These are phyloP conservation scores for Tiliacea citrago DNA, from an alignment of 2,888 invertebrate species.

Conservation along the genomic window DNA sequence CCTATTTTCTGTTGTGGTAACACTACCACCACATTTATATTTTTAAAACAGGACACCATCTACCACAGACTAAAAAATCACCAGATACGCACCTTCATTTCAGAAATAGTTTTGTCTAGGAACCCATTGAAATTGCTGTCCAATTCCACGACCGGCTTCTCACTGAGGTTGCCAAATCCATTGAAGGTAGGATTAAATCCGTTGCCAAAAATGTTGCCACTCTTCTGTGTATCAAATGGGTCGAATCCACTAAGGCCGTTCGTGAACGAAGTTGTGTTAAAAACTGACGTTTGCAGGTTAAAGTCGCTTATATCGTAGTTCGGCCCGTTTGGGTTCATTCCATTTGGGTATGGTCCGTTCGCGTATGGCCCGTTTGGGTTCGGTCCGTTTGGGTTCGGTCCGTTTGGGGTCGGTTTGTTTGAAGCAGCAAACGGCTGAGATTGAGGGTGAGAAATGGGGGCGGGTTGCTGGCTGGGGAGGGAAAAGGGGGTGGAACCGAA, in stretches of 20 bases:
- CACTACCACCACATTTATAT: background rate
- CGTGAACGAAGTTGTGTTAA: conserved; percentile 81
- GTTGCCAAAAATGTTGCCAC: conserved; percentile 84
- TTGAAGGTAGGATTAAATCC: conserved; percentile 84
- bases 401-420: conserved; percentile 75
- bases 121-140: conserved; percentile 94
- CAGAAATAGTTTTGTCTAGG: conserved; percentile 95
- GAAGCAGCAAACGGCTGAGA: conserved; percentile 63
- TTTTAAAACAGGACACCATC: background rate
- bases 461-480: conserved; percentile 73
- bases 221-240: conserved; percentile 96
- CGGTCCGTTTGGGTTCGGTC: conserved; percentile 32
- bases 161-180: conserved; percentile 87
- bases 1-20: background rate
- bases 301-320: conserved; percentile 88
- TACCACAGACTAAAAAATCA: conserved; percentile 9
- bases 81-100: conserved; percentile 94
- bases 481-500: conserved; percentile 95
- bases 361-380: conserved; percentile 35
- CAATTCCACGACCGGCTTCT: conserved; percentile 86
- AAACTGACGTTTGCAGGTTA: conserved; percentile 86
- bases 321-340: conserved; percentile 73
- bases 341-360: conserved; percentile 34
- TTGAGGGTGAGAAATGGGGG: conserved; percentile 47
- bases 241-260: conserved; percentile 91